Conservation (phyloP, 2,797 vertebrate species). For the Tokudaia tokunoshimensis region DNA sequence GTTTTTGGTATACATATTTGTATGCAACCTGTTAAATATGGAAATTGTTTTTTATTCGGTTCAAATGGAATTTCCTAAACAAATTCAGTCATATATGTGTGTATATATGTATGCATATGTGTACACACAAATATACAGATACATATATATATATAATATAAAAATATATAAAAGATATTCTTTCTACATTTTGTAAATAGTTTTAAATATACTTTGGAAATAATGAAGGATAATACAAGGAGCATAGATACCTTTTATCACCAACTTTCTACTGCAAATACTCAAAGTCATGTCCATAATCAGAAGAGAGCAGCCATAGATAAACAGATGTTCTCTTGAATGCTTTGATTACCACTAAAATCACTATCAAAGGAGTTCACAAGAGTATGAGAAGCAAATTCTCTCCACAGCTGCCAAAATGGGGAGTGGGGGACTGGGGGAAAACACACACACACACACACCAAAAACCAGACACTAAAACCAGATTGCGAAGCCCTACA, state of each 20-base stretch:
- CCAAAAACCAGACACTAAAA: not conserved
- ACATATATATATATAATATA: not conserved
- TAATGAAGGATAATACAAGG: not conserved
- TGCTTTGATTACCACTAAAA: not conserved
- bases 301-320: not conserved
- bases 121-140: too few relatives aligned
- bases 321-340: not conserved
- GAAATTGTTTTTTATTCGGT: conserved; percentile 28
- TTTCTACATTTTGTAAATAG: conserved; percentile 1
- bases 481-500: conserved; percentile 32
- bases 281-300: conserved; percentile 9
- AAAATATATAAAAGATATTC: not conserved
- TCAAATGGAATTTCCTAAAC: conserved; percentile 7
- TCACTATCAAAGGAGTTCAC: not conserved
- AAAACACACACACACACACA: too few relatives aligned
- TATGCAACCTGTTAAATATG: conserved; percentile 19
- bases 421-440: not conserved
- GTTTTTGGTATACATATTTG: conserved; percentile 24
- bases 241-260: not conserved
- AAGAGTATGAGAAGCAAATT: conserved; percentile 1
- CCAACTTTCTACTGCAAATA: conserved; percentile 53
- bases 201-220: conserved; percentile 44
- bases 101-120: not conserved
- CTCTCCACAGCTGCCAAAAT: conserved; percentile 5
- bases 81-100: not conserved